phyloP scores from a whole-genome alignment of 2,888 invertebrate genomes.

The Melieria omissa region DNA sequence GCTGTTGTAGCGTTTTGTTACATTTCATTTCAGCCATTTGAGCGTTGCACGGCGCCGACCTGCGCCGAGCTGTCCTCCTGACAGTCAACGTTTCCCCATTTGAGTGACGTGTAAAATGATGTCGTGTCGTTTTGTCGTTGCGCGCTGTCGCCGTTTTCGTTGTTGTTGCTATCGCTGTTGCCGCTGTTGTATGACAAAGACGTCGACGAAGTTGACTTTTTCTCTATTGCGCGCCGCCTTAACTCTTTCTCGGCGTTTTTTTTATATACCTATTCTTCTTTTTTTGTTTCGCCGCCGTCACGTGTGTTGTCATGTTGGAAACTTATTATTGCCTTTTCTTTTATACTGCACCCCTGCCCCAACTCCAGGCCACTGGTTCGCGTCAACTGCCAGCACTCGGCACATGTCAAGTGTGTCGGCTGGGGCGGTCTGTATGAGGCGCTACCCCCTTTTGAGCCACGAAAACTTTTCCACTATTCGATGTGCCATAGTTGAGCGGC shows the following conservation, averaged over 20 bases:
- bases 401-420: slow-evolving; percentile 54
- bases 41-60: no score
- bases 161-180: slow-evolving; percentile 4
- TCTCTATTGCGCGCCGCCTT: slow-evolving; percentile 31
- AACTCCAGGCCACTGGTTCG: no score
- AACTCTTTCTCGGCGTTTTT: no score
- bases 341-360: no score
- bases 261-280: no score
- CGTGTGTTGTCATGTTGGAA: no score
- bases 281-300: no score
- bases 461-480: no score
- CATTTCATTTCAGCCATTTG: slow-evolving; percentile 29
- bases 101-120: slow-evolving; percentile 60
- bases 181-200: slow-evolving; percentile 38
- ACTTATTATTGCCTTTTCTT: no score
- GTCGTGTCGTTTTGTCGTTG: slow-evolving; percentile 52
- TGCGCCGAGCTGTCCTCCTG: slow-evolving; percentile 11
- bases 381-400: slow-evolving; percentile 46
- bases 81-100: slow-evolving; percentile 35
- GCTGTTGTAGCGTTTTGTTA: slow-evolving; percentile 23
- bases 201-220: slow-evolving; percentile 45
- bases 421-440: no score
- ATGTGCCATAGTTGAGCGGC: no score
- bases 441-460: no score
- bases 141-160: slow-evolving; percentile 4